Percentiles rank a stretch among this genome's conserved stretches.
Conservation (phyloP, 1,140 invertebrate species). For the Nasonia longicornis region DNA sequence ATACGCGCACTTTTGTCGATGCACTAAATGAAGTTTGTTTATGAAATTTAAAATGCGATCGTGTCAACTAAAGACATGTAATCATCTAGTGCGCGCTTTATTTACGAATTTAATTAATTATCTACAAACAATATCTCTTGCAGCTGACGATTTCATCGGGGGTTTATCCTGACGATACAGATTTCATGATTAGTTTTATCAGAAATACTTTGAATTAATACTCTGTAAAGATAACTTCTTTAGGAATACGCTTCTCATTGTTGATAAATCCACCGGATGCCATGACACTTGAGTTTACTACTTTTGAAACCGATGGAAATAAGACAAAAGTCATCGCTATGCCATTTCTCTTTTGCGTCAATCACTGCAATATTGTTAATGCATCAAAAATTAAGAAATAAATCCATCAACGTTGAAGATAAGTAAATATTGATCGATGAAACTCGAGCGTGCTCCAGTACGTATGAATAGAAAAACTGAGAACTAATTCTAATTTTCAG, state of each 20-base stretch:
- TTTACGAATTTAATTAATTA: too few relatives aligned
- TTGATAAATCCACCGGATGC: neutral
- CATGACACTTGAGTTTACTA: neutral
- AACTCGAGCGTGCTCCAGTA: neutral
- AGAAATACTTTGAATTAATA: neutral
- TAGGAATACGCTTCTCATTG: neutral
- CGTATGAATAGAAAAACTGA: neutral
- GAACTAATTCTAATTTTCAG: neutral
- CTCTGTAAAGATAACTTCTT: neutral
- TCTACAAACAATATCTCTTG: neutral
- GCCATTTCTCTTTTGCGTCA: too few relatives aligned
- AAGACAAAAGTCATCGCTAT: neutral
- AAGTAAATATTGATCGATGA: too few relatives aligned
- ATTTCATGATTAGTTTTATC: conserved; percentile 32
- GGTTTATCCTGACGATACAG: conserved; percentile 24
- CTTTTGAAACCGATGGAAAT: neutral
- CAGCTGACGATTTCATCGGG: conserved; percentile 19
- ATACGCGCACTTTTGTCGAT: too few relatives aligned
- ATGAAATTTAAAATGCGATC: too few relatives aligned
- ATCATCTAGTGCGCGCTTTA: too few relatives aligned
- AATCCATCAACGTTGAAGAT: too few relatives aligned
- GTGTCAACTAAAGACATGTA: too few relatives aligned
- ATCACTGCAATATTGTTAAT: too few relatives aligned
- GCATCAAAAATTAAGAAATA: too few relatives aligned
- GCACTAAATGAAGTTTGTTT: too few relatives aligned